phyloP scores from a whole-genome alignment of 2,888 invertebrate genomes.

The Callinectes sapidus region DNA sequence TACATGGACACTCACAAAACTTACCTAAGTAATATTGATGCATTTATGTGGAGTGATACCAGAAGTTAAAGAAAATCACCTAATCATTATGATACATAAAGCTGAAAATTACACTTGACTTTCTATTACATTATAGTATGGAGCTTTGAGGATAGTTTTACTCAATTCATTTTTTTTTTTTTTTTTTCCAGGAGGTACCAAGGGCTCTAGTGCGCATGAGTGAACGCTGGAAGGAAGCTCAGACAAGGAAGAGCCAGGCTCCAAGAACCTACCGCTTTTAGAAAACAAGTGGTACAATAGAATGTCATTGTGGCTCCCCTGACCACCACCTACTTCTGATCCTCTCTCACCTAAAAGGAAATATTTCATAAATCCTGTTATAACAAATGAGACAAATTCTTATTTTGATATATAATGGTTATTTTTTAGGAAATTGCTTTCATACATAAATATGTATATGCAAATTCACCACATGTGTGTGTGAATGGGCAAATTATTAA shows the following conservation, averaged over 20 bases:
- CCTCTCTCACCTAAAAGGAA: background rate
- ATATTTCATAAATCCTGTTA: background rate
- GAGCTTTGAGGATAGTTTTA: background rate
- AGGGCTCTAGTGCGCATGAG: background rate
- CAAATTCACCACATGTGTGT: background rate
- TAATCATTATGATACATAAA: no score
- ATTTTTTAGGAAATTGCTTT: background rate
- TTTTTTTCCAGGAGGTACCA: background rate
- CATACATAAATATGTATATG: background rate
- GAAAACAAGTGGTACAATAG: background rate
- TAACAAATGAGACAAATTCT: background rate
- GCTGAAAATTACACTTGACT: no score
- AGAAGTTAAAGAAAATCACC: no score
- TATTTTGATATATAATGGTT: background rate
- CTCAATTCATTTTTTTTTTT: background rate
- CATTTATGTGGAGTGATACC: no score
- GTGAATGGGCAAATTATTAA: background rate
- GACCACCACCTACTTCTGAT: no score
- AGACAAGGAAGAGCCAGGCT: background rate
- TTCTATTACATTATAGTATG: no score
- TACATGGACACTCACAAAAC: no score
- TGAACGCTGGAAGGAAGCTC: background rate
- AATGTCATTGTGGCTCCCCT: background rate
- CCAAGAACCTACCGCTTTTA: background rate
- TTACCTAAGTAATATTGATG: no score